These are phyloP conservation scores for Mustela lutreola DNA, from an alignment of 2,113 vertebrate species.

Conservation along the genomic window DNA sequence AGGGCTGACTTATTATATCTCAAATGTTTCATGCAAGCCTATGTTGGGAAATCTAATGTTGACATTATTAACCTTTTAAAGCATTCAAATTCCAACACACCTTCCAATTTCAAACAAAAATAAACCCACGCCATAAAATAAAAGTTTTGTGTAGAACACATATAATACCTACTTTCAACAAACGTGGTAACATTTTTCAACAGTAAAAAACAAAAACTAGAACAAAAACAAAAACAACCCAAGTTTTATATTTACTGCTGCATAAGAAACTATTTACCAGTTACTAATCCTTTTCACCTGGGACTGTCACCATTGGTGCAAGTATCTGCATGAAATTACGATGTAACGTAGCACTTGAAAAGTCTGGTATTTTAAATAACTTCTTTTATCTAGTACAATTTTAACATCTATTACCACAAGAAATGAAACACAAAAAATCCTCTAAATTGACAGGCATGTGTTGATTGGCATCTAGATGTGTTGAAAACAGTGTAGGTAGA, in stretches of 20 bases:
- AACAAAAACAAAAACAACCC: too few species aligned
- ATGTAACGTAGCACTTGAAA: neutral
- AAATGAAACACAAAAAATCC: neutral
- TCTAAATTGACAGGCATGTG: neutral
- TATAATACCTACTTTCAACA: neutral
- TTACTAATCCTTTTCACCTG: neutral
- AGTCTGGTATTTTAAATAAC: neutral
- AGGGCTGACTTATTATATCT: slow-evolving; percentile 12
- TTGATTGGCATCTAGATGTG: neutral
- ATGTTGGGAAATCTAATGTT: neutral
- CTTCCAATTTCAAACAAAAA: slow-evolving; percentile 50
- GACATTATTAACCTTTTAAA: neutral
- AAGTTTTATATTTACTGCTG: neutral
- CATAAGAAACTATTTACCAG: slow-evolving; percentile 13
- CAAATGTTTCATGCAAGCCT: slow-evolving; percentile 29
- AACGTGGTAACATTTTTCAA: neutral
- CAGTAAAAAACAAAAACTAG: neutral
- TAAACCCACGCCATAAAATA: neutral
- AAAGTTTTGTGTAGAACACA: neutral
- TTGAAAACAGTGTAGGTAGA: neutral
- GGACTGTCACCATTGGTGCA: neutral
- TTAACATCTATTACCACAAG: neutral
- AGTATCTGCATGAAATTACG: slow-evolving; percentile 30
- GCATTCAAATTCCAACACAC: slow-evolving; percentile 28
- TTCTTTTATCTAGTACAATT: neutral